Base-by-base conservation (phyloP, 2,888 invertebrate species). In the Philereme vetulata region DNA sequence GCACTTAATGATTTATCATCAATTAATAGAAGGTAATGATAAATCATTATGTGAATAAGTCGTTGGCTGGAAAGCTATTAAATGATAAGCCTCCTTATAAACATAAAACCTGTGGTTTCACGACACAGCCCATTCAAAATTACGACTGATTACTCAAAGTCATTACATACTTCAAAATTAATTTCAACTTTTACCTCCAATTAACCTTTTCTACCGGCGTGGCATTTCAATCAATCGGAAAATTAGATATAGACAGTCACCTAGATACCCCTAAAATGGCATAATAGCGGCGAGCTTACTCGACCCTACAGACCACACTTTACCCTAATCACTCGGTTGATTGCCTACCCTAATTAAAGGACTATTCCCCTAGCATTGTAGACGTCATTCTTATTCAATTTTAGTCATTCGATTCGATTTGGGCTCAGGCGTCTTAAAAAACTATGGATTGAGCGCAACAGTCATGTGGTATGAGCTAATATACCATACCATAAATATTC, bases 281-380 rank as follows among this genome's bases (percentile, higher is more conserved):
- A 61, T 72, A 71, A 72, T 72, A 67, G 65, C 68, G 65, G 62
- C 62, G 65, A 65, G 72, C 72, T 75, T 72, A 75, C 72, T 67
- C 69, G 62, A 68, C 72, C 62, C 60, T 68, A 58, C 65, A 67
- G 65, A 72, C 71, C 69, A 67, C 74, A 72, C 67, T 71, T 68
- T 66, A 72, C 74, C 73, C 67, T 77, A 74, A 75, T 78, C 77
- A 74, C 65, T 67, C 35, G 56, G 51, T 57, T 58, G 65, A 21
- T 70, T 65, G 69, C 64, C 48, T 59, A 56, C 60, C 63, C 68
- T 70, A 66, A 62, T 67, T 53, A 66, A 69, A 65, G 69, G 61
- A 60, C 67, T 52, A 64, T 65, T 61, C 59, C 52, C 48, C 55
- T 51, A 60, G 60, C 44, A 54, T 63, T 51, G 56, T 51, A 54